Evolutionary conservation across 2,797 vertebrate genomes (phyloP), one percentile per base, ranked within the genome.

Genomic region (Vultur gryphus): DNA sequence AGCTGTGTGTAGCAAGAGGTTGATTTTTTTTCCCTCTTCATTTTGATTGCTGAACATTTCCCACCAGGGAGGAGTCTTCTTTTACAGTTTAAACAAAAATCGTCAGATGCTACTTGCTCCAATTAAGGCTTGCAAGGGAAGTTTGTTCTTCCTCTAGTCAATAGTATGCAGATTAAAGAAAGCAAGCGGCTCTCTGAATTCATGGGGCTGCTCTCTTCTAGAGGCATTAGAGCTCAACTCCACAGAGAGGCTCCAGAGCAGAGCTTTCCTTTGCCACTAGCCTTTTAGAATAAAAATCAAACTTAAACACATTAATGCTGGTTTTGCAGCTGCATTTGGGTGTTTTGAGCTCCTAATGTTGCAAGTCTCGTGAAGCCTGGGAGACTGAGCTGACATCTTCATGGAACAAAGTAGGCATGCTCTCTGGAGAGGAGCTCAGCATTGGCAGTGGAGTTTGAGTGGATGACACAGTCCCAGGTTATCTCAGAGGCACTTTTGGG

Each of bases 71-170:
- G 61, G 81, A 87, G 79, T 67, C 70, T 28, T 88, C 83, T 86
- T 90, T 76, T 83, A 59, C 69, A 77, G 76, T 92, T 97, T 89
- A 95, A 96, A 96, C 89, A 94, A 64, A 84, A 89, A 84, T 91
- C 9, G 39, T 94, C 90, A 92, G 93, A 84, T 0, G 23, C 69
- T 84, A 17, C 96, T 97, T 78, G 65, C 78, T 96, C 90, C 92
- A 95, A 91, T 96, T 96, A 97, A 88, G 66, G 75, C 75, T 95
- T 93, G 69, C 64, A 58, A 76, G 75, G 87, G 62, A 82, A 61
- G 82, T 87, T 91, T 87, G 81, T 48, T 93, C 89, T 84, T 92
- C 54, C 81, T 69, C 57, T 57, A 85, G 88, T 91, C 92, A 76
- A 75, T 75, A 86, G 78, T 25, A 33, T 11, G 17, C 2, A 58